These are phyloP conservation scores for Bruchidius siliquastri DNA, from an alignment of 2,888 invertebrate genomes.

Conservation along the genomic window DNA sequence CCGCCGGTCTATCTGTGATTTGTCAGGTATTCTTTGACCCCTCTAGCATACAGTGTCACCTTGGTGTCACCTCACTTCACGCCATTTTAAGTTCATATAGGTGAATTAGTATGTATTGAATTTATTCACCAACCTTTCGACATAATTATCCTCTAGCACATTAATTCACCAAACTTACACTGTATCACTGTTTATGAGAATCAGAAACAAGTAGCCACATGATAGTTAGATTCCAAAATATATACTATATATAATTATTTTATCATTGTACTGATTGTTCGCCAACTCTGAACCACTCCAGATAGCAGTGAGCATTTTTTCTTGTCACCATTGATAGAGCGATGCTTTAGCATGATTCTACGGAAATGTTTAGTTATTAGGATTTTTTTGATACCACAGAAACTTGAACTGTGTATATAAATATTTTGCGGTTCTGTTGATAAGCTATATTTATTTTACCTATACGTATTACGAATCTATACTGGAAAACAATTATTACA, in stretches of 20 bases:
- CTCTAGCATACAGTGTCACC: too few species aligned
- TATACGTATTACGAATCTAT: background rate
- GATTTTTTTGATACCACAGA: background rate
- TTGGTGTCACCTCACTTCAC: too few species aligned
- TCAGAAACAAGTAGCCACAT: background rate
- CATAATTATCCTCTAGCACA: background rate
- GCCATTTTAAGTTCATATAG: too few species aligned
- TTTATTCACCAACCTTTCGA: background rate
- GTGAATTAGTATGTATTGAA: too few species aligned
- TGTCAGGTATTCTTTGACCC: too few species aligned
- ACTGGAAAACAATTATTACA: background rate
- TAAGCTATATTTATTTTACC: background rate
- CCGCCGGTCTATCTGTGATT: too few species aligned
- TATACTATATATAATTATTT: slow-evolving; percentile 16
- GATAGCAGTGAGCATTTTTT: slow-evolving; percentile 7
- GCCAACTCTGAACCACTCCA: slow-evolving; percentile 10
- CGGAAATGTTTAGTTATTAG: background rate
- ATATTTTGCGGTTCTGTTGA: background rate
- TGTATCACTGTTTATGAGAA: background rate
- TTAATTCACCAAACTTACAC: background rate
- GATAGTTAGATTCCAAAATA: background rate
- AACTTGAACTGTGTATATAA: slow-evolving; percentile 1
- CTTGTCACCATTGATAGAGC: background rate
- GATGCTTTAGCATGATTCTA: background rate
- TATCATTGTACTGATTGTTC: slow-evolving; percentile 16